Evolutionary conservation across 2,113 vertebrate species (phyloP), one percentile per base, ranked within the genome.

Genomic region (Salvator merianae): DNA sequence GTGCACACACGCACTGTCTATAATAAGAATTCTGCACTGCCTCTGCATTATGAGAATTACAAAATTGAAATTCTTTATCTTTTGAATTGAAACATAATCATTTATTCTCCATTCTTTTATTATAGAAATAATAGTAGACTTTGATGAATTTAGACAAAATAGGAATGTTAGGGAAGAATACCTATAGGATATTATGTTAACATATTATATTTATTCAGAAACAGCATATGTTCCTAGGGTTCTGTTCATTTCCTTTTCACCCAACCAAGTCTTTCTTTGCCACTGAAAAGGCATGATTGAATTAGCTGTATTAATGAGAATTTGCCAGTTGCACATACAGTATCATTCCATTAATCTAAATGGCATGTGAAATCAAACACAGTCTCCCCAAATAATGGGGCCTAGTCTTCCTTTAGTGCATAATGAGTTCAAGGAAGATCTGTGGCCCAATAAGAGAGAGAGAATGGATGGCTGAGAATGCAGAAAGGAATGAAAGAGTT

Each of bases 351-450:
- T 91, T 93, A 77, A 88, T 91, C 90, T 91, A 89, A 94, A 91
- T 88, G 87, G 77, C 78, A 87, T 79, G 83, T 88, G 87, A 92
- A 93, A 94, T 92, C 88, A 90, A 85, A 88, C 82, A 86, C 62
- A 40, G 79, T 72, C 79, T 93, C 32, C 28, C 28, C 90, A 91
- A 82, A 93, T 88, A 88, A 93, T 89, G 86, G 80, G 85, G 70
- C 87, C 88, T 53, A 38, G 81, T 87, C 86, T 92, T 78, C 78
- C 90, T 87, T 86, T 69, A 14, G 84, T 88, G 93, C 89, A 94
- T 91, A 94, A 94, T 91, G 86, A 93, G 90, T 90, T 94, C 84
- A 90, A 91, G 91, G 84, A 93, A 88, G 90, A 94, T 87, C 90
- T 86, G 90, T 87, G 84, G 91, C 90, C 86, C 90, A 90, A 88